Conservation (phyloP, 64 coral and sea anemone genomes). For the Stichodactyla mertensii region DNA sequence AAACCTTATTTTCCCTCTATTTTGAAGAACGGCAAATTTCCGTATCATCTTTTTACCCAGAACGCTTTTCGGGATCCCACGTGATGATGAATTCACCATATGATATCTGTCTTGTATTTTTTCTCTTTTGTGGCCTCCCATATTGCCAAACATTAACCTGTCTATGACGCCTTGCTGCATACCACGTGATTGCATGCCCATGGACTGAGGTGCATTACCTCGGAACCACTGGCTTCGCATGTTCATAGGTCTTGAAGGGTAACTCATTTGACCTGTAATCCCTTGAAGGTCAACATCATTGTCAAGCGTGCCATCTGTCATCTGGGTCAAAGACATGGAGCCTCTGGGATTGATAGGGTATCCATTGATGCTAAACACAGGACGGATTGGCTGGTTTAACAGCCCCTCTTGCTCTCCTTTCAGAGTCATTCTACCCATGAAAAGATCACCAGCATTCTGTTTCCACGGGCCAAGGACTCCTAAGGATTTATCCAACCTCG, state of each 20-base stretch:
- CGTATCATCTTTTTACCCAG: background rate
- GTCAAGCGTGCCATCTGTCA: background rate
- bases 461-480: slow-evolving; percentile 14
- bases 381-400: background rate
- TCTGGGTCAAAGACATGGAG: background rate
- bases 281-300: background rate
- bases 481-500: slow-evolving; percentile 6
- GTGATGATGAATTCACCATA: background rate
- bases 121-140: slow-evolving; percentile 1
- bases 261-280: background rate
- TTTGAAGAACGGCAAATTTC: background rate
- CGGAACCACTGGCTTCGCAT: background rate
- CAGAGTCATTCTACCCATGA: background rate
- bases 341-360: slow-evolving; percentile 25
- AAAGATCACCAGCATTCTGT: slow-evolving; percentile 9
- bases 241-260: background rate
- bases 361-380: slow-evolving; percentile 5
- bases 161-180: background rate
- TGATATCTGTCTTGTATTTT: background rate
- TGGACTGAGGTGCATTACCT: background rate
- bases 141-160: background rate
- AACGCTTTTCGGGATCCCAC: background rate
- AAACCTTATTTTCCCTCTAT: background rate
- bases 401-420: background rate
- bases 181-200: background rate